phyloP scores from a whole-genome alignment of 2,888 invertebrate species.

The Lithophane semibrunnea region DNA sequence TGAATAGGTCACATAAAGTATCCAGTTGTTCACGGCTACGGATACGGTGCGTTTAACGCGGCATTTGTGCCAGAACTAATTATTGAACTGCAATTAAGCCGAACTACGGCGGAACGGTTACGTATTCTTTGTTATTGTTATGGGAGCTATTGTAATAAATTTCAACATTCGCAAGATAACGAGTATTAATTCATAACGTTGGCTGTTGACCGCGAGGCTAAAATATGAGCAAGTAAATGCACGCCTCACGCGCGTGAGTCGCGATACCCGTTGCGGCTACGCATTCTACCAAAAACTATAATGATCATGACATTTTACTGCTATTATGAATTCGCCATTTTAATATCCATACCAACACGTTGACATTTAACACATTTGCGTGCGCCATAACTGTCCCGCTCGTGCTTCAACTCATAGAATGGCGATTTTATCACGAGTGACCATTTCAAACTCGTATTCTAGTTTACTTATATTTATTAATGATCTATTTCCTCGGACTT shows the following conservation, averaged over 20 bases:
- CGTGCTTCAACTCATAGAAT: conserved; percentile 36
- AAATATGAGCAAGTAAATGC: conserved; percentile 65
- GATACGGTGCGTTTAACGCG: conserved; percentile 67
- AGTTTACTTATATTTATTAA: conserved; percentile 67
- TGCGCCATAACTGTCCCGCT: conserved; percentile 41
- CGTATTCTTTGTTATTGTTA: conserved; percentile 63
- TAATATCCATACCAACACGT: conserved; percentile 42
- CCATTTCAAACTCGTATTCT: conserved; percentile 60
- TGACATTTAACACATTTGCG: conserved; percentile 55
- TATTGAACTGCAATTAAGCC: conserved; percentile 66
- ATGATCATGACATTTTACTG: conserved; percentile 53
- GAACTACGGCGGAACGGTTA: conserved; percentile 63
- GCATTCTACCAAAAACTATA: conserved; percentile 53
- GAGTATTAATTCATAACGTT: conserved; percentile 22
- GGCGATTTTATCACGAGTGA: conserved; percentile 58
- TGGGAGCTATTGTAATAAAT: conserved; percentile 55
- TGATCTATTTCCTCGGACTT: conserved; percentile 68
- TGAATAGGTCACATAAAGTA: conserved; percentile 67
- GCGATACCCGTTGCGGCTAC: conserved; percentile 41
- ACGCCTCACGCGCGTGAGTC: conserved; percentile 38
- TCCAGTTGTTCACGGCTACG: conserved; percentile 69
- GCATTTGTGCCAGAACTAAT: conserved; percentile 70
- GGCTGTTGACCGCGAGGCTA: conserved; percentile 53
- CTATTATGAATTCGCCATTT: conserved; percentile 50
- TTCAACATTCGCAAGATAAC: conserved; percentile 55